Evolutionary conservation across 2,797 vertebrate genomes (phyloP).

Genomic region (Gambusia yucatana): DNA sequence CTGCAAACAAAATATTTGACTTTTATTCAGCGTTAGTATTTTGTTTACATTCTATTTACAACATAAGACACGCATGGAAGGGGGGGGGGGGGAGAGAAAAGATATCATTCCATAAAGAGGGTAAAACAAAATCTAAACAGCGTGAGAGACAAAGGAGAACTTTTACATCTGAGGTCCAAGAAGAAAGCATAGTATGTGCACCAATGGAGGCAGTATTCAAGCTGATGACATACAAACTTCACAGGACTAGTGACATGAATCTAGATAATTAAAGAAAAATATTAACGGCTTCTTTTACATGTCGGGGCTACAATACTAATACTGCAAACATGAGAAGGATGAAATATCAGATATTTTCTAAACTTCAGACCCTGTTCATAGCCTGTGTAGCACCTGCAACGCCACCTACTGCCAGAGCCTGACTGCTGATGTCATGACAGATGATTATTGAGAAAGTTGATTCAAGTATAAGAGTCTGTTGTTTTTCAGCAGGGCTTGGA

Average conservation of each 20-base stretch:
- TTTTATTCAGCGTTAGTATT: constrained; percentile 85
- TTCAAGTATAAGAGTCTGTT: constrained; percentile 66
- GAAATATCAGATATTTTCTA: constrained; percentile 30
- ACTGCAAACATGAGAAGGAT: constrained; percentile 59
- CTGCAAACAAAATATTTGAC: constrained; percentile 81
- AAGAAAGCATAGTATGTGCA: constrained; percentile 10
- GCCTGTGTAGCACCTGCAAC: constrained; percentile 53
- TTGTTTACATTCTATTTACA: constrained; percentile 84
- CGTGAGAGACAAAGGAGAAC: constrained; percentile 6
- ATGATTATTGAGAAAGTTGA: constrained; percentile 40
- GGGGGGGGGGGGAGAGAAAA: constrained; percentile 24
- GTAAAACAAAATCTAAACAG: constrained; percentile 43
- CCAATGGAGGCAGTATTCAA: constrained; percentile 20
- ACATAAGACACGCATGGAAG: constrained; percentile 73
- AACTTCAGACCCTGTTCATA: constrained; percentile 74
- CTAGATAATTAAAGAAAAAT: constrained; percentile 10
- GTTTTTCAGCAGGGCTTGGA: constrained; percentile 42
- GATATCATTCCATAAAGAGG: constrained; percentile 55
- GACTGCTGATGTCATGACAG: constrained; percentile 33
- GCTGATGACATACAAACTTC: constrained; percentile 35
- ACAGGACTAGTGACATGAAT: constrained; percentile 25
- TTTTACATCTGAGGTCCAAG: background rate
- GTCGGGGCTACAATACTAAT: constrained; percentile 55
- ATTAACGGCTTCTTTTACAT: constrained; percentile 10
- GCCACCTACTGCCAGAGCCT: constrained; percentile 9